These are phyloP conservation scores for Rhombomys opimus DNA, from an alignment of 2,113 vertebrate genomes.

Conservation along the genomic window DNA sequence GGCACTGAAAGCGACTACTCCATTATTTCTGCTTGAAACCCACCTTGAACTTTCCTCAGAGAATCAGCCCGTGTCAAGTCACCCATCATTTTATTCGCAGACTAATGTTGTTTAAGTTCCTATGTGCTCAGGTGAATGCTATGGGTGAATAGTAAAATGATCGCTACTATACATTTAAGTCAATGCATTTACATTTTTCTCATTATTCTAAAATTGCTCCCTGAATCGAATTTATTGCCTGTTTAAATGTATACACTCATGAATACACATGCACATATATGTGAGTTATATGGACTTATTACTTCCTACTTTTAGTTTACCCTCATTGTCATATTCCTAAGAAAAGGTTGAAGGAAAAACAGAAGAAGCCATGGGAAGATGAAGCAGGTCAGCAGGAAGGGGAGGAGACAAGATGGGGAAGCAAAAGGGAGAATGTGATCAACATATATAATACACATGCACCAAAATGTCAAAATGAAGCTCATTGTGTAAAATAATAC, in stretches of 20 bases:
- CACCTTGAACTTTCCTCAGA: background rate
- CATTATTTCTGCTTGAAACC: background rate
- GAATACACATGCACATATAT: background rate
- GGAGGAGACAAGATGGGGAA: background rate
- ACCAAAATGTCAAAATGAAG: background rate
- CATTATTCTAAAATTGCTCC: slow-evolving; percentile 38
- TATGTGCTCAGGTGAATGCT: background rate
- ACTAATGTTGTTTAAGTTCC: background rate
- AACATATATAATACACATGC: no score
- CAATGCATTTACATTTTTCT: slow-evolving; percentile 18
- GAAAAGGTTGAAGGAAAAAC: background rate
- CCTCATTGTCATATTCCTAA: background rate
- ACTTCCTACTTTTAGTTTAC: slow-evolving; percentile 17
- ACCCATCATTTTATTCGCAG: background rate
- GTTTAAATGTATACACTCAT: background rate
- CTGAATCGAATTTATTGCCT: background rate
- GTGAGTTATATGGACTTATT: background rate
- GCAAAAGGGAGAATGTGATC: background rate
- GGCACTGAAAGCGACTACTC: background rate
- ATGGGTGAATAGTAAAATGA: background rate
- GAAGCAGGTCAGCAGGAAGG: no score
- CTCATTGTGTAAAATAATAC: background rate
- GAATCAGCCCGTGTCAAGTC: background rate
- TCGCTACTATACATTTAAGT: background rate
- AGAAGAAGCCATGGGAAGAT: background rate